phyloP scores from a whole-genome alignment of 2,113 vertebrate genomes.

The Rattus norvegicus region DNA sequence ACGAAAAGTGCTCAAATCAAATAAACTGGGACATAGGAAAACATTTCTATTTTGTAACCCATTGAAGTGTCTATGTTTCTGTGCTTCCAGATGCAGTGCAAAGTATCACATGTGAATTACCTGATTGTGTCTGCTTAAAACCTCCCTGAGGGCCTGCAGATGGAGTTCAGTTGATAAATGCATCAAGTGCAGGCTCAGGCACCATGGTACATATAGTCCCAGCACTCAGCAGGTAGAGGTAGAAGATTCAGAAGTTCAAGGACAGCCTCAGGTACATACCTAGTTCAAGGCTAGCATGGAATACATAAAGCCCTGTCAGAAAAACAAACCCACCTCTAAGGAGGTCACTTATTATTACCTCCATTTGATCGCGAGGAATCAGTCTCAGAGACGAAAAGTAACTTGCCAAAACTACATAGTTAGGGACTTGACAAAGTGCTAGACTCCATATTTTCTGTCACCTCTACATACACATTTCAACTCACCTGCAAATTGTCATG shows the following conservation, averaged over 20 bases:
- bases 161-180: not conserved
- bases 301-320: not conserved
- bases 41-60: not conserved
- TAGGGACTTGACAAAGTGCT: not conserved
- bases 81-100: not conserved
- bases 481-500: not conserved
- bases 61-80: not conserved
- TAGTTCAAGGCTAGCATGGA: not conserved
- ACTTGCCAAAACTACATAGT: not conserved
- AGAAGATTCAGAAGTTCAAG: not conserved
- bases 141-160: not conserved
- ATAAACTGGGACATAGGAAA: constrained; percentile 11
- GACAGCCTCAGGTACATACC: not conserved
- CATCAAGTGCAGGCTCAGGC: not conserved
- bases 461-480: not conserved
- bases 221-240: not conserved
- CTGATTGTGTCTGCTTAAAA: constrained; percentile 12
- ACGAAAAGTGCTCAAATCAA: constrained; percentile 41
- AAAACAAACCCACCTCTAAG: not conserved
- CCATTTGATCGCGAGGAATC: not conserved
- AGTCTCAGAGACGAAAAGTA: not conserved
- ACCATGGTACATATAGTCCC: not conserved
- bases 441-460: not conserved
- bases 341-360: not conserved
- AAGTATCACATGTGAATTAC: not conserved